phyloP scores from a whole-genome alignment of 2,888 invertebrate species.

The Melanostoma mellinum region DNA sequence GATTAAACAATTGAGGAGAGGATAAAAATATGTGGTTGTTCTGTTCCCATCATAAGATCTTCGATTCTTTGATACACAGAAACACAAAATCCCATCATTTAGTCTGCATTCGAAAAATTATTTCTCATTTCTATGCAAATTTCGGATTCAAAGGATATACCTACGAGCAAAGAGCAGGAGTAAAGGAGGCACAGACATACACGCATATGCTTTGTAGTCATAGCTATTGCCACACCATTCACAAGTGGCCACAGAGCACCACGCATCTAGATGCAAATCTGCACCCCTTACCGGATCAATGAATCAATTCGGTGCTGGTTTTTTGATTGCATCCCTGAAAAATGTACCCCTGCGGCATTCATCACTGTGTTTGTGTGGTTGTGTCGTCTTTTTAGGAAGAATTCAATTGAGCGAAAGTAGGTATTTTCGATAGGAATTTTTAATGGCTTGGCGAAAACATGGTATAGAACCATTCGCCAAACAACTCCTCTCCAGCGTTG shows the following conservation, averaged over 20 bases:
- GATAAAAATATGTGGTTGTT: background rate
- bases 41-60: background rate
- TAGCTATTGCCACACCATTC: constrained; percentile 8
- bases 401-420: constrained; percentile 62
- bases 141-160: constrained; percentile 51
- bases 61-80: constrained; percentile 5
- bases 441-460: constrained; percentile 61
- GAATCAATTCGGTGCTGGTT: constrained; percentile 50
- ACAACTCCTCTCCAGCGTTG: constrained; percentile 34
- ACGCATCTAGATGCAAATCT: constrained; percentile 43
- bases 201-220: constrained; percentile 6
- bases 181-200: background rate
- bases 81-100: constrained; percentile 28
- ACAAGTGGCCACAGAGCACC: constrained; percentile 14
- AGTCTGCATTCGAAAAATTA: constrained; percentile 56
- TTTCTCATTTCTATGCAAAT: constrained; percentile 70
- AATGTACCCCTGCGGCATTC: background rate
- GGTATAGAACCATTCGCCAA: constrained; percentile 38
- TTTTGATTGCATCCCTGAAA: constrained; percentile 17
- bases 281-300: constrained; percentile 61
- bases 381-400: constrained; percentile 8
- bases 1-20: background rate
- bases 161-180: too few relatives aligned
- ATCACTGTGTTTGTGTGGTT: constrained; percentile 5
- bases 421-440: constrained; percentile 65